Evolutionary conservation across 2,113 vertebrate species (phyloP).

Genomic region (Phaethon lepturus): DNA sequence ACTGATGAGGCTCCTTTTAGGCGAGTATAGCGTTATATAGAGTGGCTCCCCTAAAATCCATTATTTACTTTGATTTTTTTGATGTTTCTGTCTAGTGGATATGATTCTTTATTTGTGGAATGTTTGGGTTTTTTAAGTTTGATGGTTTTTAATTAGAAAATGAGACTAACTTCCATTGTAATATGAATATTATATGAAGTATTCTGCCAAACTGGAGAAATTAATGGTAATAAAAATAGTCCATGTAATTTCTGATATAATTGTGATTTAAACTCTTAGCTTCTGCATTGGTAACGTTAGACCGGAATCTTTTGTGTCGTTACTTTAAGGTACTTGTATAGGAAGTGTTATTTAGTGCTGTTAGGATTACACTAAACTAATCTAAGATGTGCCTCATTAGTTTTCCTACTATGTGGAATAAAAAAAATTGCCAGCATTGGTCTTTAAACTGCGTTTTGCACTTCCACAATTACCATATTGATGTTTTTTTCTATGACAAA

Average conservation of each 20-base stretch:
- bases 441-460: constrained; percentile 26
- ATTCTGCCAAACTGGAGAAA: background rate
- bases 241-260: background rate
- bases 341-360: constrained; percentile 15
- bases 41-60: background rate
- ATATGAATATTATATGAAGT: background rate
- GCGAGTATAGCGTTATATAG: background rate
- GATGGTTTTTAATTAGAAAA: background rate
- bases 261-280: background rate
- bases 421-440: background rate
- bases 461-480: constrained; percentile 12
- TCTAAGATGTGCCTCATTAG: constrained; percentile 27
- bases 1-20: background rate
- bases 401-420: constrained; percentile 5
- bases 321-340: background rate
- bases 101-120: background rate
- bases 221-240: background rate
- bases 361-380: constrained; percentile 19
- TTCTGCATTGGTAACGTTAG: background rate
- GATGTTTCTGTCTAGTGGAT: background rate
- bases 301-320: background rate
- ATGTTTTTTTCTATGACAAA: background rate
- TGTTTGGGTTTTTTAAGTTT: background rate
- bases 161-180: background rate
- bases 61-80: background rate